Evolutionary conservation across 1,140 invertebrate genomes (phyloP).

Genomic region (Bombus vancouverensis): DNA sequence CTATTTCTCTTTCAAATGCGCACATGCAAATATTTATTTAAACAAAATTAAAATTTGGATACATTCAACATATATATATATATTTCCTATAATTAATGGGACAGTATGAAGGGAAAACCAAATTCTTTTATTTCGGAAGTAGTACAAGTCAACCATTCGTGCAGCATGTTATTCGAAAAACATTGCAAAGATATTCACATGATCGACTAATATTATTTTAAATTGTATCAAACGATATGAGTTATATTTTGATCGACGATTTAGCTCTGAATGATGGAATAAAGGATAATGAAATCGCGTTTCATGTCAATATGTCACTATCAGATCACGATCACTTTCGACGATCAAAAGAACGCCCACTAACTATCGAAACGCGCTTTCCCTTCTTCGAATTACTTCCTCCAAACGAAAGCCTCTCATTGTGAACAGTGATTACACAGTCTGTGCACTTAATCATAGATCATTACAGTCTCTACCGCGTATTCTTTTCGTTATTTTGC

Average conservation of each 20-base stretch:
- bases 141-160: background rate
- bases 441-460: constrained; percentile 29
- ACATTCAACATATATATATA: too few relatives aligned
- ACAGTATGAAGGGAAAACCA: background rate
- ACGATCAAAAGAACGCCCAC: constrained; percentile 29
- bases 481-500: background rate
- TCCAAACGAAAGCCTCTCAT: background rate
- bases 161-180: background rate
- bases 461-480: background rate
- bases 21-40: background rate
- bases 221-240: too few relatives aligned
- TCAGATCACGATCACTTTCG: constrained; percentile 11
- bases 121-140: constrained; percentile 3
- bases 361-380: constrained; percentile 14
- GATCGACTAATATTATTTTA: background rate
- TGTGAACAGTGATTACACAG: constrained; percentile 11
- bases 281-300: background rate
- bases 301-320: background rate
- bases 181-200: background rate
- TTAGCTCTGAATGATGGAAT: background rate
- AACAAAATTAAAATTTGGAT: background rate
- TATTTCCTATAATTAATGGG: background rate
- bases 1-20: background rate
- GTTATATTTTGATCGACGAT: background rate
- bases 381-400: constrained; percentile 21